Evolutionary conservation across 1,140 invertebrate genomes (phyloP), one percentile per base, ranked within the genome.

Genomic region (Chlorops oryzae): DNA sequence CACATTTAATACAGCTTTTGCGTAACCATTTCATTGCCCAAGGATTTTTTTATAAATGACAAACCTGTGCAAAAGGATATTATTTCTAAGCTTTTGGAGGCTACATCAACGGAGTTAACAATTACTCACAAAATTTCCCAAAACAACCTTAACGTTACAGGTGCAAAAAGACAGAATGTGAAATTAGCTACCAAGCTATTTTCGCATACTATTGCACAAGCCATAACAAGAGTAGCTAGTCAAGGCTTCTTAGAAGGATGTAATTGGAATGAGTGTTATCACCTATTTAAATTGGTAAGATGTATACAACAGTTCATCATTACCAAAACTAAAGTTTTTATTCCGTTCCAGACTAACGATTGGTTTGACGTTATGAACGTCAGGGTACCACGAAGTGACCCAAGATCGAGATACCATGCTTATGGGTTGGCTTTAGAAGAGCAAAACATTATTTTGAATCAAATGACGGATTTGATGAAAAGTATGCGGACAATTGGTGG

Each of bases 261-360:
- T 5, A 45, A 45, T 32, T 45, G 43, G 43, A 21, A 45, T 9
- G 43, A 45, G 17, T 45, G 43, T 45, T 21, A 27, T 10, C 23
- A 17, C 5, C 1, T 45, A 6, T 45, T 45, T 32, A 45, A 45
- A 45, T 9, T 17, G 43, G 23, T 28, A 32, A n/a, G n/a, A n/a
- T n/a, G n/a, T n/a, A n/a, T n/a, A n/a, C n/a, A n/a, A n/a, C n/a
- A n/a, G n/a, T n/a, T n/a, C n/a, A n/a, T n/a, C n/a, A n/a, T n/a
- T n/a, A n/a, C n/a, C n/a, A n/a, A n/a, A n/a, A n/a, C n/a, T n/a
- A n/a, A n/a, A n/a, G n/a, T n/a, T n/a, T n/a, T n/a, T n/a, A n/a
- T n/a, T n/a, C n/a, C n/a, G n/a, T n/a, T n/a, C n/a, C 27, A 28
- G 34, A 37, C 34, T 15, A 37, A 37, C 34, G 34, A 37, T 12